phyloP scores from a whole-genome alignment of 2,797 vertebrate species.

The Syngnathus rostellatus region DNA sequence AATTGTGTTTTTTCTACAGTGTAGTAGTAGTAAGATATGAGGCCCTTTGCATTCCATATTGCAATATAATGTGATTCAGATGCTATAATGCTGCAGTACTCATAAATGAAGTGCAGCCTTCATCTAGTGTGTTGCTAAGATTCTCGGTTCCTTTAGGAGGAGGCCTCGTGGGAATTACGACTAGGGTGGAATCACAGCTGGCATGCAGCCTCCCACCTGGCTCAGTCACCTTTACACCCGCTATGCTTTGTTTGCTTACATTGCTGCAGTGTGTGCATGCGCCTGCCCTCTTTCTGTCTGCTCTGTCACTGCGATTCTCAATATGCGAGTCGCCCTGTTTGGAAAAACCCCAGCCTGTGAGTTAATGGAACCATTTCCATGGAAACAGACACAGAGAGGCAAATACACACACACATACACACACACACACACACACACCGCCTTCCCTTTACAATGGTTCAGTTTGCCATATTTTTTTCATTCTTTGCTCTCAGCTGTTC shows the following conservation, averaged over 20 bases:
- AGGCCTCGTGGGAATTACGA: slow-evolving; percentile 36
- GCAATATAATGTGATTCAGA: background rate
- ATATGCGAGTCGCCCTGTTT: slow-evolving; percentile 41
- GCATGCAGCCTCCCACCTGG: slow-evolving; percentile 40
- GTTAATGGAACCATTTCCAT: slow-evolving; percentile 64
- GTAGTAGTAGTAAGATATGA: too few species aligned
- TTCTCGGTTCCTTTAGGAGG: slow-evolving; percentile 49
- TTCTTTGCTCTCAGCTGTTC: slow-evolving; percentile 33
- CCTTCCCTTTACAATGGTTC: slow-evolving; percentile 46
- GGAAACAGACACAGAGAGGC: slow-evolving; percentile 60
- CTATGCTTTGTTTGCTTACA: slow-evolving; percentile 39
- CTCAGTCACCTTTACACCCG: slow-evolving; percentile 5
- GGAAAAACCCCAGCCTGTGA: slow-evolving; percentile 58
- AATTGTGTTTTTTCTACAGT: too few species aligned
- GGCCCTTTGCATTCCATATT: background rate
- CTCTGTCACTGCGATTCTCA: slow-evolving; percentile 34
- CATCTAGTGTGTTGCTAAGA: slow-evolving; percentile 32
- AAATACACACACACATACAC: slow-evolving; percentile 18
- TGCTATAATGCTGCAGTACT: background rate
- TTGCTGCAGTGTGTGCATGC: slow-evolving; percentile 25
- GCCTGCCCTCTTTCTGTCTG: slow-evolving; percentile 10
- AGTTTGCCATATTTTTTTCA: slow-evolving; percentile 35
- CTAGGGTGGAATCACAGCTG: slow-evolving; percentile 24
- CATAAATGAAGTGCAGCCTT: background rate
- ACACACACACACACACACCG: slow-evolving; percentile 27